phyloP scores from a whole-genome alignment of 2,113 vertebrate genomes.

The human (Homo sapiens) region GRCh38 chr18:53518001-53518500 shows the following conservation, averaged over 20 bases:
- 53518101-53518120: not conserved
- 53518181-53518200: not conserved
- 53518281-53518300: not conserved
- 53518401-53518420: not conserved
- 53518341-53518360: not conserved
- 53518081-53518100: not conserved
- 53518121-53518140: not conserved
- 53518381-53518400: not conserved
- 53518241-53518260: not conserved
- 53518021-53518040: not conserved
- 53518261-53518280: not conserved
- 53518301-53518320: not conserved
- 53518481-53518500: slow-evolving; percentile 73
- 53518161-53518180: not conserved
- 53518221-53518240: not conserved
- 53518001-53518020: not conserved
- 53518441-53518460: slow-evolving; percentile 15
- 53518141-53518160: not conserved
- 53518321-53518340: not conserved
- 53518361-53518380: too few relatives aligned
- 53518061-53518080: not conserved
- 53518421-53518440: not conserved
- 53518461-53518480: slow-evolving; percentile 73
- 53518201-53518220: not conserved
- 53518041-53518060: not conserved